phyloP scores from a whole-genome alignment of 2,888 invertebrate species.

The Pyrrhia umbra region DNA sequence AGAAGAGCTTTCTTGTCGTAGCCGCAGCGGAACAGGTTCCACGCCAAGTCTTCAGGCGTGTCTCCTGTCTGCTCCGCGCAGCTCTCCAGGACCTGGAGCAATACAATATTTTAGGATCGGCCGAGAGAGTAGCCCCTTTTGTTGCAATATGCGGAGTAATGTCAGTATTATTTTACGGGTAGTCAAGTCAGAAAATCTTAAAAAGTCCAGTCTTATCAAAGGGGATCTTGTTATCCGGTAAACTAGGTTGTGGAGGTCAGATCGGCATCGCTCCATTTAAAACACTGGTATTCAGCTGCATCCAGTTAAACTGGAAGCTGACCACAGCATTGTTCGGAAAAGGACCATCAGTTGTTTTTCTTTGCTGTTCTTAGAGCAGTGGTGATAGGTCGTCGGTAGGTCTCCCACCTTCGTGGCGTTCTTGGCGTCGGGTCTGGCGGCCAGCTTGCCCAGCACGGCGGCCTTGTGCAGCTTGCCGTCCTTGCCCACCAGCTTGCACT shows the following conservation, averaged over 20 bases:
- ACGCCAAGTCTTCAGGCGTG: slow-evolving; percentile 82
- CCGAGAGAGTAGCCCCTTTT: background rate
- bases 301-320: no score
- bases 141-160: no score
- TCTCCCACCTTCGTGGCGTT: slow-evolving; percentile 77
- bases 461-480: slow-evolving; percentile 85
- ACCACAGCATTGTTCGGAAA: no score
- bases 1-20: slow-evolving; percentile 82
- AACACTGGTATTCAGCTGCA: no score
- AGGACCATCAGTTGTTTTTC: no score
- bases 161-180: no score
- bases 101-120: background rate
- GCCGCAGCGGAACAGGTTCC: slow-evolving; percentile 85
- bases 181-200: background rate
- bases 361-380: no score
- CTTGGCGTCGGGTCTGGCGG: slow-evolving; percentile 69
- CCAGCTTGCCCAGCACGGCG: slow-evolving; percentile 76
- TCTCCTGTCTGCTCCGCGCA: slow-evolving; percentile 79
- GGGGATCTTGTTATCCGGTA: background rate
- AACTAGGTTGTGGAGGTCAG: background rate
- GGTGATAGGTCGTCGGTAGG: no score
- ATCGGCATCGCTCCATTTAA: background rate
- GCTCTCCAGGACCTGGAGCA: slow-evolving; percentile 76
- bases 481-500: slow-evolving; percentile 84
- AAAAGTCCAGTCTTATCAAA: no score